Base-by-base conservation (phyloP, 2,113 vertebrate genomes). In the Myanophis thanlyinensis region DNA sequence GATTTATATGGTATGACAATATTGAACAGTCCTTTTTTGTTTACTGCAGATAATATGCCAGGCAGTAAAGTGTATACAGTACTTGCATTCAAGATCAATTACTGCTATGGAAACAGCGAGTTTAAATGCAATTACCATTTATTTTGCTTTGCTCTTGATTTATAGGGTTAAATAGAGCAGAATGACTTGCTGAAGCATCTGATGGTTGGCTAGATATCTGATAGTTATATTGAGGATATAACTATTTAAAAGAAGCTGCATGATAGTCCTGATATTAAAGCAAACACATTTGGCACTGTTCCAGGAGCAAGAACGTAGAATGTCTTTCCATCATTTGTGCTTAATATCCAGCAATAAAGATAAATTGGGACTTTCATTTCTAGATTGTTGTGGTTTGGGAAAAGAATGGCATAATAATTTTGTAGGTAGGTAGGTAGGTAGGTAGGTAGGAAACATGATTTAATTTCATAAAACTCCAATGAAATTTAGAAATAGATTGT, bases 61-160 rank as follows among this genome's bases (percentile, higher is more conserved):
- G 88, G 52, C 30, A 90, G 35, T 20, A 18, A 35, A 46, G 35
- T 48, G n/a, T 12, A 54, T 90, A 87, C 86, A 7, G 40, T 90
- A 80, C 54, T 84, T 40, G 52, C 22, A 91, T 52, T 88, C 84
- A 80, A 87, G 85, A 91, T 90, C 59, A 93, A 89, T 73, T 85
- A 30, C 87, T 46, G 67, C 35, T 73, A 84, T 91, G n/a, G 54
- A 53, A 46, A 54, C 94, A 86, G 12, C 2, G 52, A 22, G 20
- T 93, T 92, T 85, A 85, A 93, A 92, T 53, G 40, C 22, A 67
- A 85, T 88, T 90, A 62, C 62, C 10, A 73, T 88, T 90, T 59
- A 35, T 73, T 54, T 90, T 85, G 73, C 25, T 92, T 88, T 87
- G 15, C 35, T 54, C 12, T 90, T 89, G 67, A 89, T 49, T 20